Conservation (phyloP, 1,140 invertebrate genomes). For the Pantala flavescens region DNA sequence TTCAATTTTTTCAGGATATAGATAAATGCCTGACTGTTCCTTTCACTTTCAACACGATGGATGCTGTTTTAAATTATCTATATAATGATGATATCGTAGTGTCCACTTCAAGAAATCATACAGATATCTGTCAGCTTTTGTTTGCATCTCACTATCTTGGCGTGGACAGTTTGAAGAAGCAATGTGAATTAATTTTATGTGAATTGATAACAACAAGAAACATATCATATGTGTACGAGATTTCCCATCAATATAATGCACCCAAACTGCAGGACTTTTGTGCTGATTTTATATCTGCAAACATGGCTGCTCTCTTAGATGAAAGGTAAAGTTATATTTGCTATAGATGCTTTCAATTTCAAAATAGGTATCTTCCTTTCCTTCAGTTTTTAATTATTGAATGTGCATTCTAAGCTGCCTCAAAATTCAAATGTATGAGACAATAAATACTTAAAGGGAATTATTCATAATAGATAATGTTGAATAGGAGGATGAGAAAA, state of each 20-base stretch:
- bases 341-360: background rate
- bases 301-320: constrained; percentile 56
- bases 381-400: too few relatives aligned
- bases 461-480: too few relatives aligned
- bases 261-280: constrained; percentile 50
- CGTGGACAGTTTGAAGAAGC: constrained; percentile 48
- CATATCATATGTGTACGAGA: constrained; percentile 52
- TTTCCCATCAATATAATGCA: constrained; percentile 54
- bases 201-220: constrained; percentile 55
- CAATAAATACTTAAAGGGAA: too few relatives aligned
- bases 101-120: constrained; percentile 42
- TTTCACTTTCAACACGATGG: constrained; percentile 41
- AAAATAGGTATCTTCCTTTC: too few relatives aligned
- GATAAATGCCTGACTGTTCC: constrained; percentile 26
- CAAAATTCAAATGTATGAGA: too few relatives aligned
- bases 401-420: too few relatives aligned
- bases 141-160: constrained; percentile 60
- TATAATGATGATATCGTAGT: constrained; percentile 56
- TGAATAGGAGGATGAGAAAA: too few relatives aligned
- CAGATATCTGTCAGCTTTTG: constrained; percentile 51
- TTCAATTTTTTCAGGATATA: too few relatives aligned
- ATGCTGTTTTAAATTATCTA: constrained; percentile 53
- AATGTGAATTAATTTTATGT: constrained; percentile 50
- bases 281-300: constrained; percentile 58
- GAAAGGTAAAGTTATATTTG: constrained; percentile 31